Conservation (phyloP, 2,888 invertebrate genomes). For the Chaetogeoica ovagalla region DNA sequence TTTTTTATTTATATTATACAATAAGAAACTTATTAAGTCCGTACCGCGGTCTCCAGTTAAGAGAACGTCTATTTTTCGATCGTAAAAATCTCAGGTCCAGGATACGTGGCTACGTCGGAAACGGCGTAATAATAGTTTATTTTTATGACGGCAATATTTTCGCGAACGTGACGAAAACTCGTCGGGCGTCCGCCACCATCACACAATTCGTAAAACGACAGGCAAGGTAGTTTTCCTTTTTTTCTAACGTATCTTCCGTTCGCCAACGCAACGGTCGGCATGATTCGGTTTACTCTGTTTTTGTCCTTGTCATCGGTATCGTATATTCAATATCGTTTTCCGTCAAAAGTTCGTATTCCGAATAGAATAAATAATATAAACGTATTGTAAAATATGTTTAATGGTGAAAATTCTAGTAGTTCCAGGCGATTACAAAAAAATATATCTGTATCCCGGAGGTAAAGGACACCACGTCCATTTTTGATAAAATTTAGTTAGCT, state of each 20-base stretch:
- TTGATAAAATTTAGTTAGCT: too few species aligned
- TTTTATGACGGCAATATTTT: slow-evolving; percentile 48
- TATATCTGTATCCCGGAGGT: too few species aligned
- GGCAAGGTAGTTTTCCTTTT: background rate
- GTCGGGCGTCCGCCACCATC: background rate
- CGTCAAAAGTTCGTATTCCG: too few species aligned
- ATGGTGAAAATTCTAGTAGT: too few species aligned
- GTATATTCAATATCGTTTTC: background rate
- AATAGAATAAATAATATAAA: too few species aligned
- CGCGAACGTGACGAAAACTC: slow-evolving; percentile 48
- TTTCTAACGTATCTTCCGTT: background rate
- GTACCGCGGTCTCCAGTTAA: slow-evolving; percentile 8
- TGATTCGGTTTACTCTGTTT: slow-evolving; percentile 9
- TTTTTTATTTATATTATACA: slow-evolving; percentile 24
- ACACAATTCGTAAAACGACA: slow-evolving; percentile 5
- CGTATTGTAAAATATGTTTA: too few species aligned
- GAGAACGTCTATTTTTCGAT: slow-evolving; percentile 38
- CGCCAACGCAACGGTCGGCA: background rate
- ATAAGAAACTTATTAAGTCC: slow-evolving; percentile 39
- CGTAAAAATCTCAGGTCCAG: slow-evolving; percentile 47
- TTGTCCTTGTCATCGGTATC: background rate
- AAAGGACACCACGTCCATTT: too few species aligned
- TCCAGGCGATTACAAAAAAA: too few species aligned
- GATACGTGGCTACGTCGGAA: slow-evolving; percentile 2
- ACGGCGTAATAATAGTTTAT: slow-evolving; percentile 48